A percentile compares a stretch with the other conserved stretches of the same genome.
Conservation (phyloP, 2,888 invertebrate species). For the Poecilus cupreus region DNA sequence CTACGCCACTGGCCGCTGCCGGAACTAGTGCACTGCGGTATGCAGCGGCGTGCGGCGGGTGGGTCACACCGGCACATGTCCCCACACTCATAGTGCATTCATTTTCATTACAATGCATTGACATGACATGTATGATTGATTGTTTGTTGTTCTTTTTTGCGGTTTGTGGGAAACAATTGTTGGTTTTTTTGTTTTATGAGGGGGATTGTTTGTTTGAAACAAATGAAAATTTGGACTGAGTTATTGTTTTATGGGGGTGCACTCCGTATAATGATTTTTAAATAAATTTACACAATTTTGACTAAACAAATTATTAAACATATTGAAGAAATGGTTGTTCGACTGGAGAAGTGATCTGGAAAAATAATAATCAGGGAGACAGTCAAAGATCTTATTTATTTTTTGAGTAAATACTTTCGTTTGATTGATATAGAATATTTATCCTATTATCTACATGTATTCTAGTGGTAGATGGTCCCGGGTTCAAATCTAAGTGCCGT, state of each 20-base stretch:
- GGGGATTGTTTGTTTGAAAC: not conserved
- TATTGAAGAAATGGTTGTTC: too few species aligned
- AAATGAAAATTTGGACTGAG: slow-evolving; percentile 10
- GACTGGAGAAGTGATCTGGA: too few species aligned
- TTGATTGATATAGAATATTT: too few species aligned
- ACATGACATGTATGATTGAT: slow-evolving; percentile 22
- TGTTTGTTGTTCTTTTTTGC: slow-evolving; percentile 15
- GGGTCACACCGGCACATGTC: not conserved
- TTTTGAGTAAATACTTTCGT: too few species aligned
- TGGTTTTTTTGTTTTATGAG: not conserved
- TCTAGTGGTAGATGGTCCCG: too few species aligned
- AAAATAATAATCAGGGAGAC: too few species aligned
- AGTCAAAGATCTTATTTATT: too few species aligned
- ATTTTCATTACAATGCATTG: slow-evolving; percentile 25
- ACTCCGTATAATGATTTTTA: not conserved
- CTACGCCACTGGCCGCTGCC: not conserved
- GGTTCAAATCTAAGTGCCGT: too few species aligned
- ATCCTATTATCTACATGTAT: too few species aligned
- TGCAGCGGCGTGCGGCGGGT: not conserved
- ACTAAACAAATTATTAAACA: too few species aligned
- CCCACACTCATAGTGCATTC: not conserved
- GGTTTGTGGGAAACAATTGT: slow-evolving; percentile 8
- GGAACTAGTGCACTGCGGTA: slow-evolving; percentile 16
- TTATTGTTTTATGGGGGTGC: not conserved
- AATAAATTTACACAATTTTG: too few species aligned